Percentiles rank a stretch among this genome's conserved stretches.
These are phyloP conservation scores for Cyclophora punctaria DNA, from an alignment of 2,888 invertebrate species.

Conservation along the genomic window DNA sequence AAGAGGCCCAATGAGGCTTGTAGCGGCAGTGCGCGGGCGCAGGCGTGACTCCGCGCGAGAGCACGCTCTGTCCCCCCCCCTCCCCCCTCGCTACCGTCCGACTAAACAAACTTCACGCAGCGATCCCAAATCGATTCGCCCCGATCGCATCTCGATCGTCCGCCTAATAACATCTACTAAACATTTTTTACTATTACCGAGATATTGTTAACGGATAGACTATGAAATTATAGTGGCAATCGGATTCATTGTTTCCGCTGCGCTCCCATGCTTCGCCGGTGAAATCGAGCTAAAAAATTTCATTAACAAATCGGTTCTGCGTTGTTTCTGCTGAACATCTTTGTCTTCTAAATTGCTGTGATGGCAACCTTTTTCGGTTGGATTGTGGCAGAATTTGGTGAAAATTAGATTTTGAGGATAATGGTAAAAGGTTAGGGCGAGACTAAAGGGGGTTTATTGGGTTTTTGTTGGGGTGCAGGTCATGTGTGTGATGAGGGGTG, in stretches of 20 bases:
- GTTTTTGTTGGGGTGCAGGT: constrained; percentile 28
- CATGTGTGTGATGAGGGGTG: constrained; percentile 19
- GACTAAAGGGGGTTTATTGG: constrained; percentile 41
- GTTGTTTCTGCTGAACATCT: constrained; percentile 68
- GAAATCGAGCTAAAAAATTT: constrained; percentile 54
- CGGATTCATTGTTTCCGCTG: constrained; percentile 53
- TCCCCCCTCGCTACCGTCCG: constrained; percentile 48
- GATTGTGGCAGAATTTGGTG: constrained; percentile 44
- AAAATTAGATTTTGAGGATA: constrained; percentile 54
- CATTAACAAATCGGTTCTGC: constrained; percentile 59
- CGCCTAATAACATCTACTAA: constrained; percentile 60
- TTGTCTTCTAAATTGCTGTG: constrained; percentile 59
- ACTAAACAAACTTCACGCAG: constrained; percentile 72
- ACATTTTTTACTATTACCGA: constrained; percentile 51
- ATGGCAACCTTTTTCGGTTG: constrained; percentile 35
- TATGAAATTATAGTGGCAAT: constrained; percentile 63
- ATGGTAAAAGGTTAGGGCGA: constrained; percentile 37
- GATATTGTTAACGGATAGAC: constrained; percentile 63
- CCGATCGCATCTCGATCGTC: constrained; percentile 58
- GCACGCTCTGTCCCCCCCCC: constrained; percentile 33
- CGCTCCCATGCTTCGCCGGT: constrained; percentile 44
- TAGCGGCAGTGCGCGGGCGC: constrained; percentile 10
- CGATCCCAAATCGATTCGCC: constrained; percentile 63
- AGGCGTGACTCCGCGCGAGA: constrained; percentile 43
- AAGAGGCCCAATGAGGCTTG: constrained; percentile 40